Conservation (phyloP, 1,140 invertebrate genomes). For the Cyclina sinensis region DNA sequence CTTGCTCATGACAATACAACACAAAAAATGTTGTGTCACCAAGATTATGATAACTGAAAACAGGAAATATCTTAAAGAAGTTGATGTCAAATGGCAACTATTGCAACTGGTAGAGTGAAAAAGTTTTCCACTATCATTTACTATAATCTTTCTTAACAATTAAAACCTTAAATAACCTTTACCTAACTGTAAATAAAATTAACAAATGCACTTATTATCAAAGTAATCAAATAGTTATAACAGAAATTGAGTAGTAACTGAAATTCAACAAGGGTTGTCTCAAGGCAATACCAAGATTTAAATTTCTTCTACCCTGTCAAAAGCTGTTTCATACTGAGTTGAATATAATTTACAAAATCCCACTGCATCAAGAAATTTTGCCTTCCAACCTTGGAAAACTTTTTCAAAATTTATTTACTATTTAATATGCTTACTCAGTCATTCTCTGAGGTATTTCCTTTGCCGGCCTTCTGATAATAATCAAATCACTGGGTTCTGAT, state of each 20-base stretch:
- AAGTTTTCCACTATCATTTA: not conserved
- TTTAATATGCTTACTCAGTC: no score
- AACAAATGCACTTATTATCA: not conserved
- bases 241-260: not conserved
- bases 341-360: not conserved
- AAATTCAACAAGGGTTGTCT: not conserved
- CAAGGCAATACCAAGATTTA: not conserved
- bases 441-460: not conserved
- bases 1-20: not conserved
- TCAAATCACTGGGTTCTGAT: slow-evolving; percentile 17
- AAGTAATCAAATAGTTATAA: slow-evolving; percentile 13
- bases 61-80: not conserved
- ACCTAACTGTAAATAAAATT: not conserved
- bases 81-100: not conserved
- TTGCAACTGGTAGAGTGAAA: not conserved
- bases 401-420: not conserved
- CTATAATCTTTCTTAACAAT: not conserved
- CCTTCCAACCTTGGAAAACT: not conserved
- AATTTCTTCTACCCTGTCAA: not conserved
- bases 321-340: not conserved
- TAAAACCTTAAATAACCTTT: not conserved
- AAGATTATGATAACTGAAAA: not conserved
- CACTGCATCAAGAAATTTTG: not conserved
- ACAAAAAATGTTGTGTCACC: not conserved
- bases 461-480: not conserved